Conservation (phyloP, 2,888 invertebrate genomes). For the Philopedon plagiatum region DNA sequence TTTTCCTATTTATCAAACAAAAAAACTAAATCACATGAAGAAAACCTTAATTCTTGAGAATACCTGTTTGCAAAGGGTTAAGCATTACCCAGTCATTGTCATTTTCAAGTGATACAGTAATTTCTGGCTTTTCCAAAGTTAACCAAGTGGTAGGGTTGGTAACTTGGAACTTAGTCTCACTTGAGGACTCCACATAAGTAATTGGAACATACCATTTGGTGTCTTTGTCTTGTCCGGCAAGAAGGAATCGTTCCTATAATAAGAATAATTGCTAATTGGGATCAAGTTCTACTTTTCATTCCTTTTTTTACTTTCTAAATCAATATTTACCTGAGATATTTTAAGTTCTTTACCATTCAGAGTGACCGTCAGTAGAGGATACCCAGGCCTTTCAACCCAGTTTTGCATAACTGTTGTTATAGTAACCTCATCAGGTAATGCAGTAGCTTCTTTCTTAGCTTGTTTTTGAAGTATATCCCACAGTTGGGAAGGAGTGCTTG, state of each 20-base stretch:
- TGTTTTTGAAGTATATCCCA: constrained; percentile 39
- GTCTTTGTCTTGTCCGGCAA: constrained; percentile 16
- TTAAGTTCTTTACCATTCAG: constrained; percentile 46
- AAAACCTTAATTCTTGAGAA: too few species aligned
- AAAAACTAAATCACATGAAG: too few species aligned
- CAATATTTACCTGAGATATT: constrained; percentile 57
- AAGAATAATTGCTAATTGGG: constrained; percentile 3
- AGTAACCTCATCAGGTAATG: constrained; percentile 28
- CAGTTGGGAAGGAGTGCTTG: constrained; percentile 39
- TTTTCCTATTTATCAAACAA: too few species aligned
- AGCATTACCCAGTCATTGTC: constrained; percentile 72
- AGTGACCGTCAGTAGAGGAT: constrained; percentile 59
- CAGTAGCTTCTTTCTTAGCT: constrained; percentile 63
- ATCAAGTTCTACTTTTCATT: background rate
- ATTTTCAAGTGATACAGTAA: constrained; percentile 12
- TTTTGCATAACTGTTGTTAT: constrained; percentile 50
- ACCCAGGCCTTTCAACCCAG: constrained; percentile 53
- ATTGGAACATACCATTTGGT: constrained; percentile 72
- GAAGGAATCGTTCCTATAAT: constrained; percentile 45
- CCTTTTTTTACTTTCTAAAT: background rate
- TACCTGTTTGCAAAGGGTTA: constrained; percentile 77
- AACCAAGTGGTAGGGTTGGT: constrained; percentile 72
- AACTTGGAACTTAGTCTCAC: constrained; percentile 64
- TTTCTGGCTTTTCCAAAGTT: constrained; percentile 55
- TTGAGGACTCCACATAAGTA: constrained; percentile 66